These are phyloP conservation scores for Oncorhynchus tshawytscha DNA, from an alignment of 2,113 vertebrate genomes.

Conservation along the genomic window DNA sequence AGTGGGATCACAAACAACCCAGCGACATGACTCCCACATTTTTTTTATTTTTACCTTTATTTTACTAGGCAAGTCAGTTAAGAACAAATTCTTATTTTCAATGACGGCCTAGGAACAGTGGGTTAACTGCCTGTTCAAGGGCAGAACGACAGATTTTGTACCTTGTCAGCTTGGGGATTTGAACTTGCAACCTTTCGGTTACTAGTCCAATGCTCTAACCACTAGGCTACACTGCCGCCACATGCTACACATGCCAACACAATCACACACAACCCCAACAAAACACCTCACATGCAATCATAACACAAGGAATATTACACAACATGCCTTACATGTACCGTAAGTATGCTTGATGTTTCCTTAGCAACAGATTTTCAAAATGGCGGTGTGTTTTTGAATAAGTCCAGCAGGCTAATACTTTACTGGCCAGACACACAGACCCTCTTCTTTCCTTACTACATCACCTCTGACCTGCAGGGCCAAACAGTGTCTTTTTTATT, in stretches of 20 bases:
- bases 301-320: neutral
- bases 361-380: neutral
- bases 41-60: no score
- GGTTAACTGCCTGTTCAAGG: no score
- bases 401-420: neutral
- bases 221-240: no score
- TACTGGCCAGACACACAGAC: neutral
- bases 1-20: neutral
- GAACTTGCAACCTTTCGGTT: no score
- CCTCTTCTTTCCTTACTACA: neutral
- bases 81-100: no score
- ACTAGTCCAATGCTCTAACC: no score
- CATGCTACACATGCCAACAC: neutral
- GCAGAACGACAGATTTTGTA: no score
- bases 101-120: no score
- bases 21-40: no score
- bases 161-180: no score
- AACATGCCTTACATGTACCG: no score
- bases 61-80: no score
- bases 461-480: neutral
- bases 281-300: neutral
- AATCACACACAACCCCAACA: neutral
- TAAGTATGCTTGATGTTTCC: neutral
- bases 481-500: neutral
- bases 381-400: neutral